These are phyloP conservation scores for Metopia argyrocephala DNA, from an alignment of 2,888 invertebrate species.

Conservation along the genomic window DNA sequence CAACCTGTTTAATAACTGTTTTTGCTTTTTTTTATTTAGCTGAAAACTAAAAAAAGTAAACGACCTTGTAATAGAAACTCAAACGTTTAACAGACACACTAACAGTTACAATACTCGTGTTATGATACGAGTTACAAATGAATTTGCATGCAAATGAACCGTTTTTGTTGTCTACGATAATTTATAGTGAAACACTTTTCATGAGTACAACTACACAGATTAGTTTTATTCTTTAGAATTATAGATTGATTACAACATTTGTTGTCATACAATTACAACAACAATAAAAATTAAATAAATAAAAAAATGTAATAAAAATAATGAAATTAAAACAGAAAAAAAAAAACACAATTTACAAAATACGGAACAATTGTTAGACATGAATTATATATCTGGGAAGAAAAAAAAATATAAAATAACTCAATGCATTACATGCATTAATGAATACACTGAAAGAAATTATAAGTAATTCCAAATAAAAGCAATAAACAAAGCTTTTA, in stretches of 20 bases:
- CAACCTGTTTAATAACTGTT: not conserved
- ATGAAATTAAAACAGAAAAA: constrained; percentile 14
- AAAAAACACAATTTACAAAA: not conserved
- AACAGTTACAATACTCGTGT: not conserved
- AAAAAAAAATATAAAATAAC: not conserved
- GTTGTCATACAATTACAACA: constrained; percentile 3
- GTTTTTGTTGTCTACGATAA: not conserved
- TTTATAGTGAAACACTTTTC: constrained; percentile 33
- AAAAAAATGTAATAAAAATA: not conserved
- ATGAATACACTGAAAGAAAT: not conserved
- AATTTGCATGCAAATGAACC: not conserved
- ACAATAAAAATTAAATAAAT: not conserved
- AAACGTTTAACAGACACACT: constrained; percentile 21
- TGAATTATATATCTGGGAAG: constrained; percentile 6
- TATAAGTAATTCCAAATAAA: not conserved
- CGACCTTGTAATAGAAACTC: constrained; percentile 60
- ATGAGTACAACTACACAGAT: not conserved
- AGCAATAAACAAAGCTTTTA: not conserved
- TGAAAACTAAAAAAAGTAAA: constrained; percentile 48
- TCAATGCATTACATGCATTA: not conserved
- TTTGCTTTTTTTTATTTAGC: not conserved
- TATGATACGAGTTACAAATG: too few species aligned
- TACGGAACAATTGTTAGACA: constrained; percentile 30
- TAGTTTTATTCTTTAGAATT: not conserved
- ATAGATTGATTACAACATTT: constrained; percentile 48